These are phyloP conservation scores for Silurus glanis DNA, from an alignment of 2,113 vertebrate species.

Conservation along the genomic window DNA sequence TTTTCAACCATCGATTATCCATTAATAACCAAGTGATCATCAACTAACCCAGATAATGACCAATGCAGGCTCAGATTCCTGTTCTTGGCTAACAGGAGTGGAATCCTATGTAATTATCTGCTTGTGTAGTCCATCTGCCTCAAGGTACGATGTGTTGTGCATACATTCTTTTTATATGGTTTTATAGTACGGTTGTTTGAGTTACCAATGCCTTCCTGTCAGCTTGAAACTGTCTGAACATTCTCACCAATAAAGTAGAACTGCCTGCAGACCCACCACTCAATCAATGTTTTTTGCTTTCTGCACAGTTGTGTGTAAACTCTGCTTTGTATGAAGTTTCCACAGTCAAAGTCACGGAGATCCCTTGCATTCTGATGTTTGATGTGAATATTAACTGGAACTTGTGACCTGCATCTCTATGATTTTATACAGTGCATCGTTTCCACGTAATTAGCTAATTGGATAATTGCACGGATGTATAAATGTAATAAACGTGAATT, in stretches of 20 bases:
- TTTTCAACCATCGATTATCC: neutral
- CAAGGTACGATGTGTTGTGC: neutral
- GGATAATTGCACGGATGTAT: neutral
- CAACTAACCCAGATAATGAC: neutral
- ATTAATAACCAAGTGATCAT: neutral
- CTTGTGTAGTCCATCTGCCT: no score
- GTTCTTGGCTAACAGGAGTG: neutral
- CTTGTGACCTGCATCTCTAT: neutral
- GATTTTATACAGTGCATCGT: neutral
- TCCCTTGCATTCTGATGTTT: neutral
- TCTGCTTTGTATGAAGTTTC: neutral
- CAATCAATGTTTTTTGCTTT: neutral
- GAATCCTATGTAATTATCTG: neutral
- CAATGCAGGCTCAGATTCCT: neutral
- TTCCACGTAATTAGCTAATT: neutral
- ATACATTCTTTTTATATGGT: neutral
- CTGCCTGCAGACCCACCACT: neutral
- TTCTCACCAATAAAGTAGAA: neutral
- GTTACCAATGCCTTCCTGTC: neutral
- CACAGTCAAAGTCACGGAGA: neutral
- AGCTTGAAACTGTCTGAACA: neutral
- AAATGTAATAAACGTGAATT: neutral
- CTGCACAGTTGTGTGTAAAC: neutral
- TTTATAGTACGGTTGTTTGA: neutral
- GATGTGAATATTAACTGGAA: neutral